Evolutionary conservation across 2,888 invertebrate genomes (phyloP).

Genomic region (Lasioglossum zephyrum): DNA sequence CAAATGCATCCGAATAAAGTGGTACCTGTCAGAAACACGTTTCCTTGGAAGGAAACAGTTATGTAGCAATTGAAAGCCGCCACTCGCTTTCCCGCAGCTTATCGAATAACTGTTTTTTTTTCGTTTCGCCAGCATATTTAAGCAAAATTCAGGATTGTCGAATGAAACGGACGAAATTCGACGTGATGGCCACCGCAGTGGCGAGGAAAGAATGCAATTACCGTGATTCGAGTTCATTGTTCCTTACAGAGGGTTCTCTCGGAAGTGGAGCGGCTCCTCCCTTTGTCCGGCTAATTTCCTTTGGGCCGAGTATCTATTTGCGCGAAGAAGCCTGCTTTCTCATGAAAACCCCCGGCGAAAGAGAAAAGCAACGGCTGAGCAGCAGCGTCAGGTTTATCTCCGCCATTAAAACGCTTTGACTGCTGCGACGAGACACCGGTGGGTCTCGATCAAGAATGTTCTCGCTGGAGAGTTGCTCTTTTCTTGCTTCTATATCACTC

Average conservation of each 20-base stretch:
- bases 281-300: conserved; percentile 50
- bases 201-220: conserved; percentile 29
- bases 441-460: background rate
- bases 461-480: background rate
- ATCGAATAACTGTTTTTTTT: background rate
- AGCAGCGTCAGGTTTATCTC: background rate
- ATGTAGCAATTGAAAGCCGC: background rate
- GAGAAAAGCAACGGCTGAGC: background rate
- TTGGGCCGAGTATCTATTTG: conserved; percentile 16
- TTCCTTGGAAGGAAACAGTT: background rate
- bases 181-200: background rate
- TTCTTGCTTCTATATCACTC: background rate
- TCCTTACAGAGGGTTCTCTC: conserved; percentile 1
- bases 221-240: conserved; percentile 30
- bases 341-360: background rate
- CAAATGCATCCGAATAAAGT: background rate
- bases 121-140: background rate
- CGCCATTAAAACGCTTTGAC: background rate
- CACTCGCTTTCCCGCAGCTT: background rate
- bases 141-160: background rate
- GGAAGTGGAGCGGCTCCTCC: conserved; percentile 17
- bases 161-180: background rate
- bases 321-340: background rate
- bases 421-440: background rate
- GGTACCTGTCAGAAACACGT: background rate